These are phyloP conservation scores for Ommatoiulus sabulosus DNA, from an alignment of 2,888 invertebrate species.

Conservation along the genomic window DNA sequence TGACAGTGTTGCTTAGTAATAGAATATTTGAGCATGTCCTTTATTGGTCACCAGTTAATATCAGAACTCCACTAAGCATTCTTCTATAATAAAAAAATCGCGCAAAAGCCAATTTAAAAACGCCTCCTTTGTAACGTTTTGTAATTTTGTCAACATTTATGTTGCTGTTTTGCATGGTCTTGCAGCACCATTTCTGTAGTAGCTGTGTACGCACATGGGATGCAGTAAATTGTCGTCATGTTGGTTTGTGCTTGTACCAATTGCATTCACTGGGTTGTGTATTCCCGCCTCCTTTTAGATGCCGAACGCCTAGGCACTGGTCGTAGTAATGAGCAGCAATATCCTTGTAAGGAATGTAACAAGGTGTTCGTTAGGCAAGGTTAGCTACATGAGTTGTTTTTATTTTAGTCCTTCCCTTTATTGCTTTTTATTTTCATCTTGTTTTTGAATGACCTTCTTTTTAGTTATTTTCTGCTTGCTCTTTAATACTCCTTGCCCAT, in stretches of 20 bases:
- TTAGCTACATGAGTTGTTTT: constrained; percentile 61
- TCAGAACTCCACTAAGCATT: too few relatives aligned
- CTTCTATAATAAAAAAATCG: too few relatives aligned
- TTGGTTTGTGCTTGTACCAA: constrained; percentile 49
- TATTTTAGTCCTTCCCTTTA: constrained; percentile 49
- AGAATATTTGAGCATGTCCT: too few relatives aligned
- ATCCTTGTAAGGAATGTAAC: constrained; percentile 61
- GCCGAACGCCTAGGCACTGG: constrained; percentile 61
- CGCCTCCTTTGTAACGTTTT: not conserved
- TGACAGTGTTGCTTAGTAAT: too few relatives aligned
- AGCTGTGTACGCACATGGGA: not conserved
- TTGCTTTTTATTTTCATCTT: constrained; percentile 32
- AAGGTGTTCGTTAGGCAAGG: constrained; percentile 65
- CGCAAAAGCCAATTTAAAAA: too few relatives aligned
- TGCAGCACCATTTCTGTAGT: constrained; percentile 47
- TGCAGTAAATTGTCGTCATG: constrained; percentile 25
- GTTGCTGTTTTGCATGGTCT: constrained; percentile 29
- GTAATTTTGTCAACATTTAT: not conserved
- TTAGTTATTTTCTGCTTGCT: not conserved
- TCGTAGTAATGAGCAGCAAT: constrained; percentile 62
- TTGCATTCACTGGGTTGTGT: constrained; percentile 53
- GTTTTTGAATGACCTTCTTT: not conserved
- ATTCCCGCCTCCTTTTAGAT: constrained; percentile 57
- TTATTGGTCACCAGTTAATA: too few relatives aligned
- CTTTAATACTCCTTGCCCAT: not conserved